These are phyloP conservation scores for Xestia rhomboidea DNA, from an alignment of 2,888 invertebrate genomes.

Conservation along the genomic window DNA sequence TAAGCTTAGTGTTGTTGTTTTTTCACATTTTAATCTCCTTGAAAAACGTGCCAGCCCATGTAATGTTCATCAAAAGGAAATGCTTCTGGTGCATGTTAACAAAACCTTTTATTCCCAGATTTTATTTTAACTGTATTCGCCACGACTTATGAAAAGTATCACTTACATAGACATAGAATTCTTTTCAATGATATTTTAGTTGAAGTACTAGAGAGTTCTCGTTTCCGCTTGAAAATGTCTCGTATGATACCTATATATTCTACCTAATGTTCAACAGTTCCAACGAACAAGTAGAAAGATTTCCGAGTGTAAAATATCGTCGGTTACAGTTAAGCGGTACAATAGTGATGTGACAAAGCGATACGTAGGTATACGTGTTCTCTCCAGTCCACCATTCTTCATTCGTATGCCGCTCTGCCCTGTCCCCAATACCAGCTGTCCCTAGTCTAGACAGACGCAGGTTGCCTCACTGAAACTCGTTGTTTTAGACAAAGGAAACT, in stretches of 20 bases:
- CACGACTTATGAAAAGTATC: background rate
- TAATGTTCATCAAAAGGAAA: conserved; percentile 49
- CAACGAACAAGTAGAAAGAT: conserved; percentile 44
- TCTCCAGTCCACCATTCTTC: conserved; percentile 64
- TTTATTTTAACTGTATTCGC: conserved; percentile 16
- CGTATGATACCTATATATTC: conserved; percentile 32
- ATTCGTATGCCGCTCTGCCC: conserved; percentile 71
- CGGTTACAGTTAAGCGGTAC: conserved; percentile 42
- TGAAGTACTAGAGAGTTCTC: background rate
- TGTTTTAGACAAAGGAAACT: conserved; percentile 76
- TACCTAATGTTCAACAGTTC: conserved; percentile 35
- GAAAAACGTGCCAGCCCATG: conserved; percentile 46
- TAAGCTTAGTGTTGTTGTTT: conserved; percentile 52
- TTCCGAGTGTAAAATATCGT: conserved; percentile 56
- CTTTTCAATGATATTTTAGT: conserved; percentile 32
- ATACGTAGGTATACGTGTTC: conserved; percentile 49
- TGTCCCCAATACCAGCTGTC: conserved; percentile 68
- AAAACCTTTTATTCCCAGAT: conserved; percentile 15
- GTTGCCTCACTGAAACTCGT: conserved; percentile 73
- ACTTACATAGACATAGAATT: background rate
- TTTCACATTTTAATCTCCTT: conserved; percentile 53
- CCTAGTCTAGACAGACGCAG: conserved; percentile 68
- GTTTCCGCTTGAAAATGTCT: conserved; percentile 32
- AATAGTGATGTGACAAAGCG: conserved; percentile 51
- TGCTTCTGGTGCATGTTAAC: conserved; percentile 30